Conservation (phyloP, 2,888 invertebrate genomes). For the Tuberolachnus salignus region DNA sequence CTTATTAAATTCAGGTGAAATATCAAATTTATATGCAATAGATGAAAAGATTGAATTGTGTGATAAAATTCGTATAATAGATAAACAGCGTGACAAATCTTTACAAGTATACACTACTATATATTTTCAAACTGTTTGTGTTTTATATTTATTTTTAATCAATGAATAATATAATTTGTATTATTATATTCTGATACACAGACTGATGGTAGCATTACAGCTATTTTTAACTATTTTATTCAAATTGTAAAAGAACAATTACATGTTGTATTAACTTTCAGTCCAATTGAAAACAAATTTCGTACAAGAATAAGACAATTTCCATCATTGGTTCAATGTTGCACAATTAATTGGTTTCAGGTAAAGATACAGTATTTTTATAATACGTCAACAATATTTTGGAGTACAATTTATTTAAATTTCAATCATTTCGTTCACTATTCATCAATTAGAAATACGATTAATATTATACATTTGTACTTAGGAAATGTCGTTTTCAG, state of each 20-base stretch:
- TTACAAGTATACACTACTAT: constrained; percentile 65
- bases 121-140: neutral
- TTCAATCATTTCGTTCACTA: too few species aligned
- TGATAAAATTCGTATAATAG: constrained; percentile 88
- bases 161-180: neutral
- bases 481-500: too few species aligned
- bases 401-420: too few species aligned
- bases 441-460: too few species aligned
- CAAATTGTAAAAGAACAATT: constrained; percentile 84
- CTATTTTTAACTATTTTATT: constrained; percentile 89
- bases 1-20: constrained; percentile 89
- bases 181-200: constrained; percentile 59
- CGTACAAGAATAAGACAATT: constrained; percentile 85
- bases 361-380: constrained; percentile 61
- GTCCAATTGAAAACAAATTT: constrained; percentile 85
- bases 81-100: constrained; percentile 84
- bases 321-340: constrained; percentile 91
- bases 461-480: too few species aligned
- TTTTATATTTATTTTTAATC: neutral
- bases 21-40: constrained; percentile 83
- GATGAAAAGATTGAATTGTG: constrained; percentile 90
- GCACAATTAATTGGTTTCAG: constrained; percentile 96
- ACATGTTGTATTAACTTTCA: constrained; percentile 88
- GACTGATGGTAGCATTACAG: constrained; percentile 90
- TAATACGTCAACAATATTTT: neutral